A percentile compares a stretch with the other conserved stretches of the same genome.
Conservation (phyloP, 2,888 invertebrate genomes). For the Xestia rhomboidea region DNA sequence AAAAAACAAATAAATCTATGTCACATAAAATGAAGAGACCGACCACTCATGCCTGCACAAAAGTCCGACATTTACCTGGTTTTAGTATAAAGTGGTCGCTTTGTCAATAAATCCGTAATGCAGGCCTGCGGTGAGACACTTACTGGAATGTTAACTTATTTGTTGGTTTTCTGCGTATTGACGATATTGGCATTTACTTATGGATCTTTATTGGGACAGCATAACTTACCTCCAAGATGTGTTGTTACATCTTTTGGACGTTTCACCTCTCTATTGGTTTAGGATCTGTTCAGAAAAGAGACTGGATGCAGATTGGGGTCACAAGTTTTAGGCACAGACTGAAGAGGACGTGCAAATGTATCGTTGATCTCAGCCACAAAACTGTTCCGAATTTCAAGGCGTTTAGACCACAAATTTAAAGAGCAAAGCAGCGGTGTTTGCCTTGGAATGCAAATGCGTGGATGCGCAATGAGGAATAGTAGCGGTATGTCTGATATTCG, state of each 20-base stretch:
- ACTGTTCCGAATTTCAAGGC: not conserved
- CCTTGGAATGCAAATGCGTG: not conserved
- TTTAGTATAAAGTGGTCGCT: conserved; percentile 45
- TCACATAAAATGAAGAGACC: conserved; percentile 43
- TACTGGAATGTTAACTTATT: conserved; percentile 49
- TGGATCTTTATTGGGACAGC: conserved; percentile 10
- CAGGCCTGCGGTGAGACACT: conserved; percentile 42
- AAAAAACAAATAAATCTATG: conserved; percentile 50
- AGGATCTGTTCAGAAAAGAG: not conserved
- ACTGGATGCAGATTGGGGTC: not conserved
- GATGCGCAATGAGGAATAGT: not conserved
- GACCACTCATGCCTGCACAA: conserved; percentile 28
- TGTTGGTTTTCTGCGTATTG: conserved; percentile 40
- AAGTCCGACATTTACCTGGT: conserved; percentile 23
- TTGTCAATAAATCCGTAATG: conserved; percentile 51
- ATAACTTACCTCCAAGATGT: not conserved
- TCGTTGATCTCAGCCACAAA: no score
- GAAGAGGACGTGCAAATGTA: not conserved
- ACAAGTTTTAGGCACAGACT: not conserved
- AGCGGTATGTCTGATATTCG: no score
- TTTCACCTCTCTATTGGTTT: not conserved
- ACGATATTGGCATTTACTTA: conserved; percentile 25
- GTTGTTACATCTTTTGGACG: not conserved
- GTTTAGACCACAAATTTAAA: not conserved
- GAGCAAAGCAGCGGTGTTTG: no score